phyloP scores from a whole-genome alignment of 2,113 vertebrate genomes.

The Pterocles burchelli region DNA sequence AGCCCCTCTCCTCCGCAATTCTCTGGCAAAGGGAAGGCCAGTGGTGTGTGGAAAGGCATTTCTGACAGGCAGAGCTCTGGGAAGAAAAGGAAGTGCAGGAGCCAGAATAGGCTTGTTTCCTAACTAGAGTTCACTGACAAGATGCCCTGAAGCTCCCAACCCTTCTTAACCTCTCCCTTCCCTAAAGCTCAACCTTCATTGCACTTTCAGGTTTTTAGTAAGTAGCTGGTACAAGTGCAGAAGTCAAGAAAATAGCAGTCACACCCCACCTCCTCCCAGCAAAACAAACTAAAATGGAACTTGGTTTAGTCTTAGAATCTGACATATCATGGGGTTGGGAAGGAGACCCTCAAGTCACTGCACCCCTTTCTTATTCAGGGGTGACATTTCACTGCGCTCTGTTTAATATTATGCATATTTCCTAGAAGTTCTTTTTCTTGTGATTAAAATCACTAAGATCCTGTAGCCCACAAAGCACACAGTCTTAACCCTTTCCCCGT shows the following conservation, averaged over 20 bases:
- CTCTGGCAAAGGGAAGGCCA: slow-evolving; percentile 66
- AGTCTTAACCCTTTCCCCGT: neutral
- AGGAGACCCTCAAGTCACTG: neutral
- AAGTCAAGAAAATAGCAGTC: neutral
- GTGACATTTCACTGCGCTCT: neutral
- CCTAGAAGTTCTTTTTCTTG: neutral
- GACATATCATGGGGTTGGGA: neutral
- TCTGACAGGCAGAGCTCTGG: slow-evolving; percentile 72
- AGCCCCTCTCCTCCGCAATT: slow-evolving; percentile 74
- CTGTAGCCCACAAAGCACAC: neutral
- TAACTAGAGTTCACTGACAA: slow-evolving; percentile 60
- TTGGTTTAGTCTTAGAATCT: neutral
- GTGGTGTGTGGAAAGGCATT: slow-evolving; percentile 71
- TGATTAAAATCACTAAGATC: neutral
- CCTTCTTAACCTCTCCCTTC: slow-evolving; percentile 42
- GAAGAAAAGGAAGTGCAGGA: slow-evolving; percentile 60
- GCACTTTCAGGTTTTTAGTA: neutral
- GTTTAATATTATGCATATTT: neutral
- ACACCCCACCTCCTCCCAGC: neutral
- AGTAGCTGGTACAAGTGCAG: neutral
- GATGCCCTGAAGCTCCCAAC: slow-evolving; percentile 27
- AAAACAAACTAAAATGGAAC: neutral
- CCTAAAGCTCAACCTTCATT: slow-evolving; percentile 37
- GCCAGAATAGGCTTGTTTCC: slow-evolving; percentile 68
- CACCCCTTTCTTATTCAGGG: neutral